Base-by-base conservation (phyloP, 1,140 invertebrate species). In the Pseudomyrmex dendroicus region DNA sequence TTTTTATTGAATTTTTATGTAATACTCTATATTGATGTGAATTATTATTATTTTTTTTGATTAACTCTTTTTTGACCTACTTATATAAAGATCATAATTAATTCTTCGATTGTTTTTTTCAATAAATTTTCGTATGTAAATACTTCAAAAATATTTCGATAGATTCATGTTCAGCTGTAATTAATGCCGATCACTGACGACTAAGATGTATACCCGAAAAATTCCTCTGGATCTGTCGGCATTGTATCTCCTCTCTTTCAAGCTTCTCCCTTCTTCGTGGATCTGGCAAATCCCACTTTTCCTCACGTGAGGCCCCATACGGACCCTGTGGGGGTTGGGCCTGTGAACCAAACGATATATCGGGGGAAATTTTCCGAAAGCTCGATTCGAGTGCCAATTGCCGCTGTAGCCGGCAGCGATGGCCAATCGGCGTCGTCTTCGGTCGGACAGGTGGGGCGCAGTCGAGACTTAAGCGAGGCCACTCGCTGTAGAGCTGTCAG, bases 401-500 rank as follows among this genome's bases (percentile, higher is more conserved):
- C 92, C 88, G 89, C 84, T 93, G 92, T 92, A 93, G 92, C 93
- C 90, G 90, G 84, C 85, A 73, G 84, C 87, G 78, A 84, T 87
- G 84, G 87, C 93, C 93, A 94, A 94, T 94, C 90, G 85, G 89
- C 88, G 88, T 87, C 80, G 89, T 76, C 86, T 89, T 86, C 85
- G 73, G 67, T 84, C 80, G 82, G 8, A 74, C 83, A 90, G 90
- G 93, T 93, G 93, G 93, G 92, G 92, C 91, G 85, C 91, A 90
- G 88, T 86, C 89, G 88, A 93, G 93, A 93, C 93, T 94, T 94
- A 94, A 94, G 93, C 93, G 94, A 94, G 93, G 93, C 93, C 93
- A 94, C 93, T 94, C 93, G 93, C 93, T 91, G 92, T 91, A 90
- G 90, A 94, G 93, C 93, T 94, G 94, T 94, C 94, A 94, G 94